phyloP scores from a whole-genome alignment of 2,888 invertebrate species.

The Synanthedon andrenaeformis region DNA sequence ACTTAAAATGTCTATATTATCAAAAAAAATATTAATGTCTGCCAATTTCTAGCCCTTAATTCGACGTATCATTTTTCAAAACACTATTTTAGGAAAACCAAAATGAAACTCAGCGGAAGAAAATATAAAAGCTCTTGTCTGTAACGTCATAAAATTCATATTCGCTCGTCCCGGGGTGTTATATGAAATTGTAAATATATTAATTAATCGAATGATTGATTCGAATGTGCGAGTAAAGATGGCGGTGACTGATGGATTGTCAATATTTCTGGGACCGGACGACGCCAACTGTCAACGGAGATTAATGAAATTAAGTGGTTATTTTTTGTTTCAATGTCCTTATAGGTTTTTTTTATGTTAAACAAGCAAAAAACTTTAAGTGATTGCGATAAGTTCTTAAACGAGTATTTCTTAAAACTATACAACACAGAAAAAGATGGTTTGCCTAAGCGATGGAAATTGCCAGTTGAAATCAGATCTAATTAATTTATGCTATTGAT shows the following conservation, averaged over 20 bases:
- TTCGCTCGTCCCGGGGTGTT: neutral
- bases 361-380: neutral
- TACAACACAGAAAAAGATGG: too few species aligned
- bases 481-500: too few species aligned
- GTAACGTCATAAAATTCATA: neutral
- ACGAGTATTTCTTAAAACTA: too few species aligned
- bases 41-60: neutral
- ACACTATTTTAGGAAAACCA: neutral
- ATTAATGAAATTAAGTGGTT: constrained; percentile 2
- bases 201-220: constrained; percentile 44
- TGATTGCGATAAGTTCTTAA: too few species aligned
- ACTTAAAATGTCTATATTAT: too few species aligned
- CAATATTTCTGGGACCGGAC: constrained; percentile 31
- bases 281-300: constrained; percentile 27
- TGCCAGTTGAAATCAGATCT: too few species aligned
- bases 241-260: constrained; percentile 47
- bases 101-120: neutral
- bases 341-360: neutral
- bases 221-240: constrained; percentile 16
- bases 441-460: too few species aligned
- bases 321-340: neutral
- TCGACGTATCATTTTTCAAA: neutral
- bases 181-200: constrained; percentile 10
- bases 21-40: too few species aligned
- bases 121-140: neutral